Base-by-base conservation (phyloP, 2,797 vertebrate genomes). In the Sarcoramphus papa region DNA sequence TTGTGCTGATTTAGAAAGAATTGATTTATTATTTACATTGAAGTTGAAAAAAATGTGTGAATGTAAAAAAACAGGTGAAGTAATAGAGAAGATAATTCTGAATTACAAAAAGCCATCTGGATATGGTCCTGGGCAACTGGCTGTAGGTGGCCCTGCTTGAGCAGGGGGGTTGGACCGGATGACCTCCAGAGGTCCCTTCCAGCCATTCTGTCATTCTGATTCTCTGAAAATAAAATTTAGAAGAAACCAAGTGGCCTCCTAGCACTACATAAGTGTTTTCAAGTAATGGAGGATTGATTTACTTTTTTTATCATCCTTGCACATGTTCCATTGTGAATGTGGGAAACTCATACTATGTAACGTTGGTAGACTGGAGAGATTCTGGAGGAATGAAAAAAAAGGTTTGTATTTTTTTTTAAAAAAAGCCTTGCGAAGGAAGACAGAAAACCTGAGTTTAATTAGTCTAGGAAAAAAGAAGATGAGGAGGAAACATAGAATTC, bases 1-100 rank as follows among this genome's bases (percentile, higher is more conserved):
- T 69, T 90, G 40, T 91, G 57, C 28, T 97, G 67, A 93, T 94
- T 95, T 89, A 93, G 74, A 92, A 96, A 76, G 2, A 87, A 88
- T 45, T 41, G 80, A 92, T 96, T 96, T 89, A 69, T 96, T 95
- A 60, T 72, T 92, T 95, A 87, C 62, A 60, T 31, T 56, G 53
- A 40, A 67, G 10, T 80, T 84, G 30, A 59, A 73, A 87, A 80
- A 92, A 60, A 33, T 7, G 12, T 37, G 31, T 85, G 33, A 67
- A 72, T 60, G 21, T 67, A 57, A 74, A 95, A 94, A 93, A 64
- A 21, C 5, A 73, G 4, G 33, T 86, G 33, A 89, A 77, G 65
- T 80, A 37, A 41, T 47, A 24, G 35, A 54, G 31, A 87, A 64
- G 21, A 51, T 80, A 60, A 35, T 82, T 88, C 17, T 82, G 30